Evolutionary conservation across 1,140 invertebrate species (phyloP), one percentile per base, ranked within the genome.

Genomic region (Heliconius nattereri): DNA sequence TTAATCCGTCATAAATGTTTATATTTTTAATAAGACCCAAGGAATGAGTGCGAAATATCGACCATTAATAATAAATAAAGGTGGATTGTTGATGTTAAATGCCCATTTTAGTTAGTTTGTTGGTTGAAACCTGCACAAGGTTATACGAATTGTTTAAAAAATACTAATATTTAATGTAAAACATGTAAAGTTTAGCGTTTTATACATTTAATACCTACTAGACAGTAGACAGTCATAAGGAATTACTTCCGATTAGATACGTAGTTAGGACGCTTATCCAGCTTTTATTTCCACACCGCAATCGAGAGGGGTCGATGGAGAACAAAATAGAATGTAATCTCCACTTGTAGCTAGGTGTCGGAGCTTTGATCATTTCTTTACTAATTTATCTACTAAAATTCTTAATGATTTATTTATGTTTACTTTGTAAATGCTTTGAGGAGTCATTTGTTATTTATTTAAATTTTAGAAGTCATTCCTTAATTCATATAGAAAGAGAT

Each of bases 291-390:
- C 49, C 75, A 32, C 78, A 40, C 73, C 57, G 76, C 70, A 83
- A 75, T 78, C 78, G 73, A 77, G 66, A 71, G 77, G 81, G 71
- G 72, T 75, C 71, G 76, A 75, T 72, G 60, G 75, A 83, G 78
- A 83, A 83, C 81, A 83, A 80, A 78, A 80, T 75, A 77, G 72
- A 78, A 78, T 77, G 78, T 80, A 78, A 79, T 82, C 72, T 79
- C 78, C 78, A 83, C 78, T 71, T 78, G 77, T 71, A 37, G 26
- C 16, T 40, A 49, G 71, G 78, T 76, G 35, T 73, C 35, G 70
- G 70, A 45, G 74, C 29, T 75, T 75, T 72, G 72, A 79, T 79
- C 78, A 35, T 76, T 72, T 26, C 78, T 20, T 45, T 29, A 52
- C 45, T 66, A 29, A 3, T 66, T 66, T 29, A 66, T 66, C 5